These are phyloP conservation scores for Latheticus oryzae DNA, from an alignment of 2,888 invertebrate species.

Conservation along the genomic window DNA sequence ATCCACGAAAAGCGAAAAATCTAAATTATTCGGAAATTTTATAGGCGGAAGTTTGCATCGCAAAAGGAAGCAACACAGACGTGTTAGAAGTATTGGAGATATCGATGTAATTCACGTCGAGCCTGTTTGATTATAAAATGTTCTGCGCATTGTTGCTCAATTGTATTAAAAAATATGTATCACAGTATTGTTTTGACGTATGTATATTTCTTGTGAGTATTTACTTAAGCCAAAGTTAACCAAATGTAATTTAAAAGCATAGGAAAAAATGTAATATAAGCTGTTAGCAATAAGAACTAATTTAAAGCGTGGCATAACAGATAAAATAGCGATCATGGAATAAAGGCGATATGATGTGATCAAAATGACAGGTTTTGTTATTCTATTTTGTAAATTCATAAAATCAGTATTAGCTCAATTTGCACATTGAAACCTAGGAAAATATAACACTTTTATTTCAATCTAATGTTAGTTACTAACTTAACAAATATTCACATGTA, in stretches of 20 bases:
- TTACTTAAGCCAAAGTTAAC: constrained; percentile 30
- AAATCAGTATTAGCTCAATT: too few relatives aligned
- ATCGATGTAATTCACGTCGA: constrained; percentile 72
- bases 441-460: too few relatives aligned
- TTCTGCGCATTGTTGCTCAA: constrained; percentile 25
- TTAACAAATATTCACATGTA: too few relatives aligned
- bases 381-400: too few relatives aligned
- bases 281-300: constrained; percentile 4
- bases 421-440: too few relatives aligned
- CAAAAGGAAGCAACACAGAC: constrained; percentile 71
- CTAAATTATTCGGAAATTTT: constrained; percentile 52
- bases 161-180: constrained; percentile 19
- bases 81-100: constrained; percentile 81
- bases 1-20: constrained; percentile 44
- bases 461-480: too few relatives aligned
- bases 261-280: constrained; percentile 17
- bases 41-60: constrained; percentile 65
- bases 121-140: constrained; percentile 49
- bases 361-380: too few relatives aligned
- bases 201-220: constrained; percentile 8
- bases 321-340: too few relatives aligned
- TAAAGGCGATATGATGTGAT: too few relatives aligned
- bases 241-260: constrained; percentile 13
- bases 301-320: too few relatives aligned
- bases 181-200: constrained; percentile 12